These are phyloP conservation scores for Leucophenga montana DNA, from an alignment of 2,888 invertebrate genomes.

Conservation along the genomic window DNA sequence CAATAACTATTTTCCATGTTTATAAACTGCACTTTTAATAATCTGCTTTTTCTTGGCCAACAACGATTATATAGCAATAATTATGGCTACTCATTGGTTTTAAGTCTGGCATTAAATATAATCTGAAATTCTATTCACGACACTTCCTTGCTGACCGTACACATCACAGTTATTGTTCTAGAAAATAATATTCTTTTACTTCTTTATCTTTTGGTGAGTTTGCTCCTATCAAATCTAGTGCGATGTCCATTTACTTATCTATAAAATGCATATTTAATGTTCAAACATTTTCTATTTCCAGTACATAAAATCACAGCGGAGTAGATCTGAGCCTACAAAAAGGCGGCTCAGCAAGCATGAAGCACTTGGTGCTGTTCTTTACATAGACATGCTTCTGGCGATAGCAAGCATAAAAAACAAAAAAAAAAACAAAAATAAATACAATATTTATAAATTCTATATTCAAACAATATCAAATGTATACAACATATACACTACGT, in stretches of 20 bases:
- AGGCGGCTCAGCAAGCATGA: background rate
- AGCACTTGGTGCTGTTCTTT: constrained; percentile 1
- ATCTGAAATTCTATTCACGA: too few species aligned
- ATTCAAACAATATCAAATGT: constrained; percentile 52
- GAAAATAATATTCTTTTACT: background rate
- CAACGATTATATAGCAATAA: too few species aligned
- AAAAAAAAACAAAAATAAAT: background rate
- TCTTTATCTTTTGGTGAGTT: background rate
- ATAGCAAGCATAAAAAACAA: constrained; percentile 35
- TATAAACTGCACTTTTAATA: too few species aligned
- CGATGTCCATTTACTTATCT: constrained; percentile 20
- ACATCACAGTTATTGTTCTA: too few species aligned
- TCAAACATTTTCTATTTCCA: constrained; percentile 44
- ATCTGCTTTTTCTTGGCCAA: too few species aligned
- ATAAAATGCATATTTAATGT: constrained; percentile 29
- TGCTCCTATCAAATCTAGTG: background rate
- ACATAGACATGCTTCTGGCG: constrained; percentile 29
- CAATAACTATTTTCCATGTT: too few species aligned
- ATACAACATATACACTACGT: constrained; percentile 48
- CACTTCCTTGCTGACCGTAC: too few species aligned
- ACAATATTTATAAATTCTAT: constrained; percentile 27
- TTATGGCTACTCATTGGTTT: too few species aligned
- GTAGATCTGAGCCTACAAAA: background rate
- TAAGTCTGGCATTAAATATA: too few species aligned
- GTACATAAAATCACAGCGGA: constrained; percentile 45